Conservation (phyloP, 2,797 vertebrate genomes). For the Dromococcyx pavoninus region DNA sequence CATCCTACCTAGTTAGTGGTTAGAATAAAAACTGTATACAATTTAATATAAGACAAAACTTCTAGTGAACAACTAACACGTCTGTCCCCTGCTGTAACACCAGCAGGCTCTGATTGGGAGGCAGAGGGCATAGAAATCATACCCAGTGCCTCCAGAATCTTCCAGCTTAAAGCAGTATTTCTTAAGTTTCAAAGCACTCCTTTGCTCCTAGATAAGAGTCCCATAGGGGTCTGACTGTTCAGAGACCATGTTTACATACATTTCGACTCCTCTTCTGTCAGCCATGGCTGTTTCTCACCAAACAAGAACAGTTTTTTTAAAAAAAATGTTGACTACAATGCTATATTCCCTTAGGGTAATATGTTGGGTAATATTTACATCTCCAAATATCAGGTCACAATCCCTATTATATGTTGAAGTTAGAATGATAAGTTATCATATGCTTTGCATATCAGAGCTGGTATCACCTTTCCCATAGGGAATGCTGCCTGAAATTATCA, state of each 20-base stretch:
- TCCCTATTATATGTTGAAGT: constrained; percentile 83
- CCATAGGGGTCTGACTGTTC: constrained; percentile 66
- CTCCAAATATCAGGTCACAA: constrained; percentile 85
- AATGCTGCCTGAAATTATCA: constrained; percentile 84
- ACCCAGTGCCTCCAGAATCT: constrained; percentile 79
- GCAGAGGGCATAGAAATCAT: constrained; percentile 72
- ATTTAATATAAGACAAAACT: constrained; percentile 83
- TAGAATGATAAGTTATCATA: constrained; percentile 86
- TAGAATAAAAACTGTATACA: constrained; percentile 86
- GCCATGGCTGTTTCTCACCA: constrained; percentile 73
- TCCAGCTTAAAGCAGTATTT: constrained; percentile 78
- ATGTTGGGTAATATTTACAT: constrained; percentile 84
- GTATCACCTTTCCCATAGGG: constrained; percentile 86
- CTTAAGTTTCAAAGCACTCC: constrained; percentile 72
- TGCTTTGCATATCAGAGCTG: constrained; percentile 87
- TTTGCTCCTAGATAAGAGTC: constrained; percentile 75
- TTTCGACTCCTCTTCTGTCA: constrained; percentile 73
- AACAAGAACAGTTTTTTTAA: constrained; percentile 65
- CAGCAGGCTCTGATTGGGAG: constrained; percentile 79
- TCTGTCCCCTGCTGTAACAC: constrained; percentile 73
- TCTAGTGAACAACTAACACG: constrained; percentile 81
- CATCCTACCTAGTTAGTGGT: constrained; percentile 86
- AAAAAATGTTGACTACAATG: constrained; percentile 79
- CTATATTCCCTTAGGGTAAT: constrained; percentile 82
- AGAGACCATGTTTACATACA: constrained; percentile 67